phyloP scores from a whole-genome alignment of 2,797 vertebrate genomes.

The Tangara arthus region DNA sequence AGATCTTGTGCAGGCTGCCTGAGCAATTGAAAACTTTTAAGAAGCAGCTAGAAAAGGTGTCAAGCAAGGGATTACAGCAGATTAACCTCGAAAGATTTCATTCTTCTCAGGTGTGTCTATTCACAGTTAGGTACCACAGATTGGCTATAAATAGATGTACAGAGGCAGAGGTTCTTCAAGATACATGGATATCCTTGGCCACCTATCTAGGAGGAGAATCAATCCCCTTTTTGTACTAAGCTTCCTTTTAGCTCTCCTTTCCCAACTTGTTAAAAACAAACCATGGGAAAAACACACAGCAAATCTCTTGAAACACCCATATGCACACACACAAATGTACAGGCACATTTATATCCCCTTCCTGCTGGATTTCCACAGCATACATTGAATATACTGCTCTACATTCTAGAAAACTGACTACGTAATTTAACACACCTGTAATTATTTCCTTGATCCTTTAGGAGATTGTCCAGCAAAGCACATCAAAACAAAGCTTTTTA shows the following conservation, averaged over 20 bases:
- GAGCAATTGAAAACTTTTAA: neutral
- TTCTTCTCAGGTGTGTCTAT: neutral
- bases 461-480: neutral
- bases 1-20: neutral
- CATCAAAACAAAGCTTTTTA: neutral
- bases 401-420: neutral
- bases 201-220: neutral
- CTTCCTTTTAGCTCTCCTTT: neutral
- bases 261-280: neutral
- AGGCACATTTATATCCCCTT: accelerated
- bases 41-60: neutral
- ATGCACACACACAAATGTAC: accelerated
- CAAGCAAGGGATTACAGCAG: neutral
- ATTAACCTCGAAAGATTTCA: neutral
- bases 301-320: neutral
- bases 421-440: neutral
- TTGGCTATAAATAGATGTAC: neutral
- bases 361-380: neutral
- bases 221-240: neutral
- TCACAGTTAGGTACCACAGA: neutral
- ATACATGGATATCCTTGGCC: neutral
- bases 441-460: neutral
- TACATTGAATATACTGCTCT: neutral
- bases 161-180: neutral
- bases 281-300: accelerated